Conservation (phyloP, 2,888 invertebrate species). For the Drosophila nr. perissopoda region DNA sequence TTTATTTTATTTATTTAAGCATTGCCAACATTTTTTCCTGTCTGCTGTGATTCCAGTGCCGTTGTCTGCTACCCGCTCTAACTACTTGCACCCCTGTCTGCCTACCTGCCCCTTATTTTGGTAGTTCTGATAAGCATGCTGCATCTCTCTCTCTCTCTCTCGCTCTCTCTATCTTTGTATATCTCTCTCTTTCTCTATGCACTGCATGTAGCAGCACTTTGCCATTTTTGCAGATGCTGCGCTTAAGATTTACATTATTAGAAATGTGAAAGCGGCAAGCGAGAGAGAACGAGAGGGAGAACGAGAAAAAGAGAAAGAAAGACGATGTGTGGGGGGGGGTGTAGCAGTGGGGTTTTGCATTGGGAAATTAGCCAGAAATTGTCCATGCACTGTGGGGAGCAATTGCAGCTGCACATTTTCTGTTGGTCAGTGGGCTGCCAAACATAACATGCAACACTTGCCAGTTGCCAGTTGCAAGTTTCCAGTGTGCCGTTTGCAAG, state of each 20-base stretch:
- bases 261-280: conserved; percentile 27
- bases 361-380: conserved; percentile 77
- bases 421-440: conserved; percentile 72
- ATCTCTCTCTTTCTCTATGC: conserved; percentile 7
- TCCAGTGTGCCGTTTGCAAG: conserved; percentile 26
- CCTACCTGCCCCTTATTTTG: conserved; percentile 15
- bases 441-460: conserved; percentile 66
- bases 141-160: conserved; percentile 7
- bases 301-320: not conserved
- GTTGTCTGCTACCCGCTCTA: conserved; percentile 24
- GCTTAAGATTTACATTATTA: conserved; percentile 71
- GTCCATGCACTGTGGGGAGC: conserved; percentile 72
- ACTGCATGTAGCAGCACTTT: conserved; percentile 40
- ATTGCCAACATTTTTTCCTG: conserved; percentile 74
- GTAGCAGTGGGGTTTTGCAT: conserved; percentile 13
- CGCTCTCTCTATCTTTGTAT: not conserved
- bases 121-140: conserved; percentile 38
- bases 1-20: conserved; percentile 81
- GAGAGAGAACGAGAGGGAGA: not conserved
- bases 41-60: conserved; percentile 46
- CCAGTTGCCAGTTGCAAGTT: conserved; percentile 35
- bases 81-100: not conserved
- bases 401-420: conserved; percentile 57
- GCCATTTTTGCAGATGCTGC: conserved; percentile 60
- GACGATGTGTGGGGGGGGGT: not conserved